Percentiles rank a stretch among this genome's conserved stretches.
phyloP scores from a whole-genome alignment of 2,797 vertebrate species.

The Oreortyx pictus region DNA sequence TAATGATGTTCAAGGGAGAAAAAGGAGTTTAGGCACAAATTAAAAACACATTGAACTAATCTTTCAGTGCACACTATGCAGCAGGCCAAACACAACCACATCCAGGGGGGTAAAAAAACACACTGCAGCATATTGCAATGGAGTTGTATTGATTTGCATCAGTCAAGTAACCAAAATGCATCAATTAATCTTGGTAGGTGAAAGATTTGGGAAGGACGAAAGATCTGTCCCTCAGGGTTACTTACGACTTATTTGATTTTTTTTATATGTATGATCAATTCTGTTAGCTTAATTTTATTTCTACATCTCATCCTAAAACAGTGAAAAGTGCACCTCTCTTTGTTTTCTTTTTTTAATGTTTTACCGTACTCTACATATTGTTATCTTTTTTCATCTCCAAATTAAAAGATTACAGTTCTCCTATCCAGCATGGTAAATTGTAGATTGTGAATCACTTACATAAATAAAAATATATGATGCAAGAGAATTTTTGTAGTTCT shows the following conservation, averaged over 20 bases:
- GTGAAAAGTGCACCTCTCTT: not conserved
- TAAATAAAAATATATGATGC: slow-evolving; percentile 47
- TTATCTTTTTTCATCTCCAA: not conserved
- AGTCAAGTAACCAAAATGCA: not conserved
- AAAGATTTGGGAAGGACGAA: not conserved
- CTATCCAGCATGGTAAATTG: slow-evolving; percentile 8
- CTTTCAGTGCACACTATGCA: not conserved
- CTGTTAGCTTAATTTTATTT: not conserved
- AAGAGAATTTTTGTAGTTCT: slow-evolving; percentile 27
- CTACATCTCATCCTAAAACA: not conserved
- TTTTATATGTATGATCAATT: slow-evolving; percentile 7
- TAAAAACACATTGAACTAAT: not conserved
- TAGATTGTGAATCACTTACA: not conserved
- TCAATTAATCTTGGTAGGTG: slow-evolving; percentile 32
- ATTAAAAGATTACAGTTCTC: slow-evolving; percentile 23
- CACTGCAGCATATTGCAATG: not conserved
- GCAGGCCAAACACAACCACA: not conserved
- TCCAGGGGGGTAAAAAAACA: not conserved
- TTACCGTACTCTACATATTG: not conserved
- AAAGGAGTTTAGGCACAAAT: not conserved
- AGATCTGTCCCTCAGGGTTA: slow-evolving; percentile 11
- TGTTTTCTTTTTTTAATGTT: not conserved
- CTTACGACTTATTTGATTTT: slow-evolving; percentile 33
- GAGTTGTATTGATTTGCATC: slow-evolving; percentile 17
- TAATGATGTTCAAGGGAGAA: not conserved